These are phyloP conservation scores for Dasysyrphus tricinctus DNA, from an alignment of 2,888 invertebrate species.

Conservation along the genomic window DNA sequence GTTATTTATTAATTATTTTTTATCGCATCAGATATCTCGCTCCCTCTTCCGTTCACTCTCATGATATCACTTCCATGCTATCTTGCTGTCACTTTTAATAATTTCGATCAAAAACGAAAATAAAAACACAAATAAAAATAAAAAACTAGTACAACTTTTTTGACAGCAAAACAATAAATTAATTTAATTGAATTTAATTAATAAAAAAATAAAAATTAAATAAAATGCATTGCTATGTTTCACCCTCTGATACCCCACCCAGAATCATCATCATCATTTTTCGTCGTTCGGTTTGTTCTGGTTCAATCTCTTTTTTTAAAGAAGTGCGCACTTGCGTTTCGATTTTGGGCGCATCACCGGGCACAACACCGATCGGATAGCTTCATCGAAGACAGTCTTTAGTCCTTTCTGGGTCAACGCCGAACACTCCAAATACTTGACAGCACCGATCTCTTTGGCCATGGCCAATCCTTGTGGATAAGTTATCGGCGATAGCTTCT, in stretches of 20 bases:
- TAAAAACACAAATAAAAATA: background rate
- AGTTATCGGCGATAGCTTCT: constrained; percentile 82
- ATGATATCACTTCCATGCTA: constrained; percentile 2
- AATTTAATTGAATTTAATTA: constrained; percentile 4
- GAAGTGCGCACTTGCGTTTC: constrained; percentile 78
- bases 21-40: background rate
- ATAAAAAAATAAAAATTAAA: background rate
- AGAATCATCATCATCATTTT: constrained; percentile 11
- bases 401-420: constrained; percentile 82
- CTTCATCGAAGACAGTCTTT: constrained; percentile 82
- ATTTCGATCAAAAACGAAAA: constrained; percentile 20
- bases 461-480: constrained; percentile 82
- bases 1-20: background rate
- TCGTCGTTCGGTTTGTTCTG: background rate
- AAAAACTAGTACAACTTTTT: constrained; percentile 2
- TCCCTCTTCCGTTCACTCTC: background rate
- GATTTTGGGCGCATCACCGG: constrained; percentile 80
- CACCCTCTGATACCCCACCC: constrained; percentile 43
- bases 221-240: constrained; percentile 61
- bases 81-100: constrained; percentile 33
- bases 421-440: constrained; percentile 82
- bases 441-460: constrained; percentile 82
- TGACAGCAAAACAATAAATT: constrained; percentile 45
- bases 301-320: constrained; percentile 17
- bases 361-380: constrained; percentile 82